A percentile compares a stretch with the other conserved stretches of the same genome.
phyloP scores from a whole-genome alignment of 2,113 vertebrate genomes.

The Pelecanus crispus region DNA sequence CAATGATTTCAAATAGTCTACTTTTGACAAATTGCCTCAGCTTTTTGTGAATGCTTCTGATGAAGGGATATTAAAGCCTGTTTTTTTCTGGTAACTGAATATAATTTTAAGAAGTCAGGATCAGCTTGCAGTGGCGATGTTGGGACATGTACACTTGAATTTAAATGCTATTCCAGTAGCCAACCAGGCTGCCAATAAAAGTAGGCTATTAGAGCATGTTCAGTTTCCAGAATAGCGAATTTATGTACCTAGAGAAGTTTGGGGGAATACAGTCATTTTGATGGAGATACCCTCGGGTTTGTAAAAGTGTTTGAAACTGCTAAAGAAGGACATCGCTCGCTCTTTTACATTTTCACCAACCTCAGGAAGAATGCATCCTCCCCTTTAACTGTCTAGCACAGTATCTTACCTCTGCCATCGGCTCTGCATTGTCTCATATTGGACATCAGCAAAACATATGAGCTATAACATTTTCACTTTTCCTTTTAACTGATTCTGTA shows the following conservation, averaged over 20 bases:
- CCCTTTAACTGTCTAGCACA: not conserved
- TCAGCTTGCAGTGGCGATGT: not conserved
- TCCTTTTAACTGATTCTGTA: not conserved
- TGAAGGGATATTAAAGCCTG: not conserved
- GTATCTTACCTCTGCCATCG: not conserved
- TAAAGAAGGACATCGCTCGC: not conserved
- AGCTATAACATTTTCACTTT: not conserved
- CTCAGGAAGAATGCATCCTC: not conserved
- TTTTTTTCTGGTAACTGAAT: not conserved
- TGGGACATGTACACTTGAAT: not conserved
- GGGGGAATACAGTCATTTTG: not conserved
- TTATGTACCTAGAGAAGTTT: not conserved
- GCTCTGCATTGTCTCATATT: not conserved
- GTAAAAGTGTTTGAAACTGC: not conserved
- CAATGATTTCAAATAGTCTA: not conserved
- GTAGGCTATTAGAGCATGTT: not conserved
- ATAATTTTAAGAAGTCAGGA: not conserved
- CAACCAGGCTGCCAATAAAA: not conserved
- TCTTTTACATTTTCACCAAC: not conserved
- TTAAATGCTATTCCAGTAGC: not conserved
- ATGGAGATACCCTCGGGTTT: not conserved
- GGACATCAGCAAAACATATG: not conserved
- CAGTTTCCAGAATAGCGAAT: not conserved
- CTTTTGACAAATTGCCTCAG: constrained; percentile 12
- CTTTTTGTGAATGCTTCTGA: not conserved